These are phyloP conservation scores for Nothobranchius kuhntae DNA, from an alignment of 2,113 vertebrate genomes.

Conservation along the genomic window DNA sequence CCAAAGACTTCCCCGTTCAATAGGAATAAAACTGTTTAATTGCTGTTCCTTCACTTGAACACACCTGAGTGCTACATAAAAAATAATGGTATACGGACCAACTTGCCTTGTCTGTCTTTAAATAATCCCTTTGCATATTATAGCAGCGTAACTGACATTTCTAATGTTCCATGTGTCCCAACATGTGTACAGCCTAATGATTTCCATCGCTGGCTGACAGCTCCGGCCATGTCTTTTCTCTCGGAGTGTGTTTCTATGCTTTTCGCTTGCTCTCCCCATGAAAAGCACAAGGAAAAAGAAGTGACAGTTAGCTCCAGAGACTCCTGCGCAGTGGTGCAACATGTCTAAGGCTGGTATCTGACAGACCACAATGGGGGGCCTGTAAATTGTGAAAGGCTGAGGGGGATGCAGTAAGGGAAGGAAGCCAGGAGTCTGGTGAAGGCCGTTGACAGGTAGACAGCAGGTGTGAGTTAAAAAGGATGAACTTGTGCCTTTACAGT, in stretches of 20 bases:
- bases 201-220: constrained; percentile 53
- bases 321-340: constrained; percentile 60
- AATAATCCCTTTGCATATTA: constrained; percentile 3
- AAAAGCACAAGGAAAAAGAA: constrained; percentile 46
- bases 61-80: neutral
- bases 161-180: constrained; percentile 50
- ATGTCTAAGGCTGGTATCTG: constrained; percentile 68
- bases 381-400: constrained; percentile 53
- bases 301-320: constrained; percentile 67
- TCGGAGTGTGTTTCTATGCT: constrained; percentile 33
- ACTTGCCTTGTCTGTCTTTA: neutral
- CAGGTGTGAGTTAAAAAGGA: constrained; percentile 61
- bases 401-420: constrained; percentile 23
- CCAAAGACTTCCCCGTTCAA: too few relatives aligned
- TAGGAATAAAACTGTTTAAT: neutral
- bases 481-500: constrained; percentile 30
- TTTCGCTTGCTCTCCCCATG: constrained; percentile 36
- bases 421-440: constrained; percentile 35
- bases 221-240: constrained; percentile 44
- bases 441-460: constrained; percentile 69
- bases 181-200: constrained; percentile 60
- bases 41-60: neutral
- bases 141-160: constrained; percentile 35
- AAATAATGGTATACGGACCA: neutral
- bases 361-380: constrained; percentile 64